Conservation (phyloP, 1,140 invertebrate genomes). For the Drosophila orena region DNA sequence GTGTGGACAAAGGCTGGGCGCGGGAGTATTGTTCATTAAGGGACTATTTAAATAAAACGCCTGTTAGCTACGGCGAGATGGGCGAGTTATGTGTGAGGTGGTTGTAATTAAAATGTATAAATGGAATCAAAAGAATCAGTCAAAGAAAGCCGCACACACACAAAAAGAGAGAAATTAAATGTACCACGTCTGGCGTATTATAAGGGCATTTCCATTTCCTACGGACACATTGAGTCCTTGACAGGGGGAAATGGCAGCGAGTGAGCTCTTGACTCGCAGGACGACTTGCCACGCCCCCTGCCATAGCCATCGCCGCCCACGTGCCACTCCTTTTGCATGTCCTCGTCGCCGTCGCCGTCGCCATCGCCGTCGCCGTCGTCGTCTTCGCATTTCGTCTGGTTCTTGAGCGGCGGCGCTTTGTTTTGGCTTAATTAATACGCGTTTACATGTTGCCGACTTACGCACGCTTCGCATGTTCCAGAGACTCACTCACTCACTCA, state of each 20-base stretch:
- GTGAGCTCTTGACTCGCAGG: constrained; percentile 40
- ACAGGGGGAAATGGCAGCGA: constrained; percentile 42
- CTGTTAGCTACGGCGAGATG: constrained; percentile 9
- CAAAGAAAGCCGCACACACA: constrained; percentile 21
- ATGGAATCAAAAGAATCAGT: constrained; percentile 34
- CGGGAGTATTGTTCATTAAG: constrained; percentile 20
- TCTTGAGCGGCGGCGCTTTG: constrained; percentile 58
- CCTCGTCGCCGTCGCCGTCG: constrained; percentile 16
- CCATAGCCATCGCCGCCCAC: constrained; percentile 8
- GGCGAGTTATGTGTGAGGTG: constrained; percentile 22
- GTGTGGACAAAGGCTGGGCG: background rate
- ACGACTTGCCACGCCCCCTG: constrained; percentile 1
- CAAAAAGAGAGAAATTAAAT: constrained; percentile 59
- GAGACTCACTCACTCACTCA: constrained; percentile 4
- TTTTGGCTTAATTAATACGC: constrained; percentile 79
- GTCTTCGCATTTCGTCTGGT: constrained; percentile 38
- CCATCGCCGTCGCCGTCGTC: constrained; percentile 19
- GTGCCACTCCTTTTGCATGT: constrained; percentile 49
- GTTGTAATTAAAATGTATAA: constrained; percentile 53
- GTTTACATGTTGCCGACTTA: constrained; percentile 65
- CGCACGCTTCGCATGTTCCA: constrained; percentile 52
- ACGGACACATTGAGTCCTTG: constrained; percentile 12
- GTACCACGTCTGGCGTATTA: constrained; percentile 65
- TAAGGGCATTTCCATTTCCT: constrained; percentile 62
- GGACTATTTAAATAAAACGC: constrained; percentile 31